Evolutionary conservation across 2,113 vertebrate genomes (phyloP).

Genomic region (Carassius gibelio): DNA sequence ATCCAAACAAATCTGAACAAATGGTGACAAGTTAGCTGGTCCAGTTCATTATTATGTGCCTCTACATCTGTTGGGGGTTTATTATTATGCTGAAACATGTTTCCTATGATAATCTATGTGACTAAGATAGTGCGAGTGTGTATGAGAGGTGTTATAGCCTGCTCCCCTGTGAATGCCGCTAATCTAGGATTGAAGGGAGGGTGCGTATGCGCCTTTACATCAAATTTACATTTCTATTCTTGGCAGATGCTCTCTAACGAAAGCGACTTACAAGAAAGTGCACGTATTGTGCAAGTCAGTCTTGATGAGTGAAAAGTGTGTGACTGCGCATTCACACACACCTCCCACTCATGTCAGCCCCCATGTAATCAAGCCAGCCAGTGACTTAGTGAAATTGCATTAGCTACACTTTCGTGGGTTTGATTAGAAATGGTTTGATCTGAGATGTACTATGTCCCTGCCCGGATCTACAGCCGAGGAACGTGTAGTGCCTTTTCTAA

Average conservation of each 20-base stretch:
- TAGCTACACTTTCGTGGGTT: conserved; percentile 79
- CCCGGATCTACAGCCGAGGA: not conserved
- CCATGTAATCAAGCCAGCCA: conserved; percentile 79
- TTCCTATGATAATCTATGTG: conserved; percentile 16
- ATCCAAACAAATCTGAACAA: not conserved
- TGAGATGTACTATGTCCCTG: conserved; percentile 67
- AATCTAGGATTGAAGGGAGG: conserved; percentile 70
- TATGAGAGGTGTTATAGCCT: conserved; percentile 3
- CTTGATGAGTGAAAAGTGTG: conserved; percentile 21
- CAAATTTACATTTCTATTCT: conserved; percentile 32
- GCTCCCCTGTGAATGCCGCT: conserved; percentile 55
- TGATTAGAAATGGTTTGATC: conserved; percentile 81
- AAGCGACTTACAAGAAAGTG: conserved; percentile 21
- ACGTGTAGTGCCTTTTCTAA: conserved; percentile 67
- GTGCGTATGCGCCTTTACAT: conserved; percentile 29
- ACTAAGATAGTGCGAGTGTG: not conserved
- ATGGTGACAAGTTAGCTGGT: not conserved
- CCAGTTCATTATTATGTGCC: not conserved
- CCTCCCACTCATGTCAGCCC: conserved; percentile 53
- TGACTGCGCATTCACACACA: conserved; percentile 45
- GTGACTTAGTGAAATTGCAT: conserved; percentile 86
- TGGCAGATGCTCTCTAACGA: conserved; percentile 47
- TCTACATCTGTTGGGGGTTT: not conserved
- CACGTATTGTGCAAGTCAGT: conserved; percentile 23
- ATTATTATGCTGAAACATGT: not conserved